These are phyloP conservation scores for Entelurus aequoreus DNA, from an alignment of 2,113 vertebrate species.

Conservation along the genomic window DNA sequence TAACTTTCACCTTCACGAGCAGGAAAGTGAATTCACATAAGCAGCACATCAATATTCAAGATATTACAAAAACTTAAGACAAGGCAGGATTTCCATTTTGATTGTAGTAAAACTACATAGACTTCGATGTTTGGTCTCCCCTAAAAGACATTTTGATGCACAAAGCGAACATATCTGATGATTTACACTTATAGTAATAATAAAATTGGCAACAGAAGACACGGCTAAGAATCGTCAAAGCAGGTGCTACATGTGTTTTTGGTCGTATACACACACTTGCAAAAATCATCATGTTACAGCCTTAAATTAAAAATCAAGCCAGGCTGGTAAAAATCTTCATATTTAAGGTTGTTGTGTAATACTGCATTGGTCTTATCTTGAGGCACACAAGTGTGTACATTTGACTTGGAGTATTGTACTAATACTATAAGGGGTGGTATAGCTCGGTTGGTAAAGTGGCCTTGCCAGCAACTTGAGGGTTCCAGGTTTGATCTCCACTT, in stretches of 20 bases:
- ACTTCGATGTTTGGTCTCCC: background rate
- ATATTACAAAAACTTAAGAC: constrained; percentile 23
- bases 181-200: constrained; percentile 34
- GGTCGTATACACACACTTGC: background rate
- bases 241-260: constrained; percentile 61
- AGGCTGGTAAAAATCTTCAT: background rate
- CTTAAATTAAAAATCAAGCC: background rate
- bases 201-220: constrained; percentile 27
- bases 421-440: no score
- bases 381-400: background rate
- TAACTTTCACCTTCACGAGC: constrained; percentile 24
- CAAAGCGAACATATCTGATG: background rate
- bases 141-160: constrained; percentile 6
- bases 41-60: constrained; percentile 58
- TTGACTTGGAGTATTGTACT: background rate
- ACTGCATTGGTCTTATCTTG: background rate
- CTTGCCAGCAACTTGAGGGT: no score
- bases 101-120: background rate
- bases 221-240: constrained; percentile 35
- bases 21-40: constrained; percentile 35
- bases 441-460: no score
- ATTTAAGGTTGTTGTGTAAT: background rate
- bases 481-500: no score
- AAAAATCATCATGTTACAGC: background rate
- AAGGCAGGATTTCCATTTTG: constrained; percentile 14